These are phyloP conservation scores for Tragopan temminckii DNA, from an alignment of 2,797 vertebrate genomes.

Conservation along the genomic window DNA sequence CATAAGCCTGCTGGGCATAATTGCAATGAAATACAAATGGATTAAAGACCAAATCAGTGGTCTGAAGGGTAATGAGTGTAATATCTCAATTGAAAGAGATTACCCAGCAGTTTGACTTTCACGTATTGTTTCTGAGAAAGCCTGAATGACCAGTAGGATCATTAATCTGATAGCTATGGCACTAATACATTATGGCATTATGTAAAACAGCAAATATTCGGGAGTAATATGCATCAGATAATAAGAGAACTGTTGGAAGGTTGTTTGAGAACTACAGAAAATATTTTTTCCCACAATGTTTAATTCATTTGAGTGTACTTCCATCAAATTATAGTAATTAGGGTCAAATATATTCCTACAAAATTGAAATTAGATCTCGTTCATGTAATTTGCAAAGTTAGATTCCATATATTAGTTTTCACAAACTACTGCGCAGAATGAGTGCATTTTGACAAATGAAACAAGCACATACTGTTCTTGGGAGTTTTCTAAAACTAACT, in stretches of 20 bases:
- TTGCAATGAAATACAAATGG: not conserved
- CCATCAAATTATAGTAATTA: constrained; percentile 20
- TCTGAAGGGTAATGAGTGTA: not conserved
- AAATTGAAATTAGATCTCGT: constrained; percentile 17
- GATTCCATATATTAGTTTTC: not conserved
- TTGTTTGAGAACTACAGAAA: not conserved
- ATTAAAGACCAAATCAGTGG: not conserved
- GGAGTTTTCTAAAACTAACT: not conserved
- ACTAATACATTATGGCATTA: not conserved
- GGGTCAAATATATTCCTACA: constrained; percentile 12
- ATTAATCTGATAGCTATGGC: not conserved
- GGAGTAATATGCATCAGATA: not conserved
- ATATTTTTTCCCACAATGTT: not conserved
- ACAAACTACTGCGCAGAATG: not conserved
- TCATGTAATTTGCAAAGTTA: constrained; percentile 17
- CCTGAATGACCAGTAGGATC: not conserved
- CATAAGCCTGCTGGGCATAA: not conserved
- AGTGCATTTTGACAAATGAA: constrained; percentile 8
- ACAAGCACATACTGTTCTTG: not conserved
- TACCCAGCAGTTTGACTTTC: not conserved
- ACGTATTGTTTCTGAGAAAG: not conserved
- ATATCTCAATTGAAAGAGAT: not conserved
- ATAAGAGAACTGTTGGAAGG: not conserved
- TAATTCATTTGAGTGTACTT: not conserved
- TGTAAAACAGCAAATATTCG: not conserved